A percentile compares a stretch with the other conserved stretches of the same genome.
Evolutionary conservation across 2,888 invertebrate species (phyloP).

Genomic region (Meandrusa payeni): DNA sequence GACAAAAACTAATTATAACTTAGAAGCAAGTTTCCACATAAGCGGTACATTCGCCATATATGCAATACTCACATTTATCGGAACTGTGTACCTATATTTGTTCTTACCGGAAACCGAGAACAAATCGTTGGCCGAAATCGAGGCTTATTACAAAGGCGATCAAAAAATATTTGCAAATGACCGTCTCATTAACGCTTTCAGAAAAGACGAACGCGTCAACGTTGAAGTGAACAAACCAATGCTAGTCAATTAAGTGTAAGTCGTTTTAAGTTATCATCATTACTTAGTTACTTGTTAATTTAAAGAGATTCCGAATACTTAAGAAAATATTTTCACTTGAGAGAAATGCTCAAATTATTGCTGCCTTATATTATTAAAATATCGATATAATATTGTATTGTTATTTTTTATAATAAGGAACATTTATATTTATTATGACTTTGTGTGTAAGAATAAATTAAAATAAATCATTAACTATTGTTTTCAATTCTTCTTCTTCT

Average conservation of each 20-base stretch:
- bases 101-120: slow-evolving; percentile 80
- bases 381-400: not conserved
- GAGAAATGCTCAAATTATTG: slow-evolving; percentile 24
- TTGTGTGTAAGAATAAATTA: not conserved
- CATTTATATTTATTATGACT: not conserved
- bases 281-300: not conserved
- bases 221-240: slow-evolving; percentile 51
- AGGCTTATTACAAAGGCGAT: slow-evolving; percentile 65
- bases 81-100: slow-evolving; percentile 73
- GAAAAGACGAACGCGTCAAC: slow-evolving; percentile 45
- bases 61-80: slow-evolving; percentile 61
- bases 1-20: slow-evolving; percentile 76
- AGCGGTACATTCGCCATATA: slow-evolving; percentile 75
- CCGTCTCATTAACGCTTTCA: slow-evolving; percentile 61
- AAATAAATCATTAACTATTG: too few species aligned
- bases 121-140: slow-evolving; percentile 73
- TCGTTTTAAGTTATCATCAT: not conserved
- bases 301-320: too few species aligned
- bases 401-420: not conserved
- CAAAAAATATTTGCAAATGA: slow-evolving; percentile 66
- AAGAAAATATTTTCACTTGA: not conserved
- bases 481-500: too few species aligned
- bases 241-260: slow-evolving; percentile 50
- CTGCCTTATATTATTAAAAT: slow-evolving; percentile 7
- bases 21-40: slow-evolving; percentile 68